Base-by-base conservation (phyloP, 2,888 invertebrate genomes). In the Phalangium opilio region DNA sequence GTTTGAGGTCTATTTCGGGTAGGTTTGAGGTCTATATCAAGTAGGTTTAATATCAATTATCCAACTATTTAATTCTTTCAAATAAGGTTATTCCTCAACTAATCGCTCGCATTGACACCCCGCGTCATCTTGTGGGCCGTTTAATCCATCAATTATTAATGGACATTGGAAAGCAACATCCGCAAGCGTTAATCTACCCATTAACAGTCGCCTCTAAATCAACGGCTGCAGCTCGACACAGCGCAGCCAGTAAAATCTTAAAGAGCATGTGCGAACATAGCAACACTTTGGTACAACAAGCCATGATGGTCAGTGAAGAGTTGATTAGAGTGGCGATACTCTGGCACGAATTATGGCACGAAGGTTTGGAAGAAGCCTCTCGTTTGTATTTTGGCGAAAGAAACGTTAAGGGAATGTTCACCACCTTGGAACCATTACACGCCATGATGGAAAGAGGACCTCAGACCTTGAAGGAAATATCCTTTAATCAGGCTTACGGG, bases 291-390 rank as follows among this genome's bases (percentile, higher is more conserved):
- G 96, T 99, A 1, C 83, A 84, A 59, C 96, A 99, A 66, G 95
- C 95, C 0, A 78, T 90, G 60, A 83, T 91, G 83, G 93, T 90
- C 51, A 75, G 91, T 40, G 95, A 96, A 60, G 98, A 98, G 67
- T 71, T 98, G 43, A 96, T 98, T 49, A 73, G 96, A 46, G 93
- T 96, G 1, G 96, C 98, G 2, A 99, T 99, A 56, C 70, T 99
- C 15, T 99, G 98, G 98, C 96, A 98, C 63, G 98, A 98, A 65
- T 79, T 93, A 61, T 99, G 98, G 98, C 91, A 96, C 63, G 98
- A 98, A 65, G 96, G 93, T 0, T 68, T 98, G 17, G 73, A 72
- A 41, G 95, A 96, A 64, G 95, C 95, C 0, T 87, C 86, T 4
- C 70, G 83, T 54, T 69, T 96, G 10, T 98, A 91, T 66, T 98